Percentiles rank a stretch among this genome's conserved stretches.
Conservation (phyloP, 1,140 invertebrate genomes). For the Myzus persicae region DNA sequence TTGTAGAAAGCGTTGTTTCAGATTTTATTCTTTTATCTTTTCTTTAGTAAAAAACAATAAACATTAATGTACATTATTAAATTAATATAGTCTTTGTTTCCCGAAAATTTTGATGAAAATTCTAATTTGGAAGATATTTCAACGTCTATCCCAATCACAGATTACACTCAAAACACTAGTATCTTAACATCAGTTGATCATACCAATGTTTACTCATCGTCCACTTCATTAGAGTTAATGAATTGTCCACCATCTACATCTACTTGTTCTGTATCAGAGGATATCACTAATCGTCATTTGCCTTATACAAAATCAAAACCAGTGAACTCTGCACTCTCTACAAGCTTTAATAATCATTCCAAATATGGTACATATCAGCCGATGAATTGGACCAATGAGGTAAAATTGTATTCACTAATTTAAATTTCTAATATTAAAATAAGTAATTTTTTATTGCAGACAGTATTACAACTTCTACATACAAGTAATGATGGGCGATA, state of each 20-base stretch:
- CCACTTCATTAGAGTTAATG: no score
- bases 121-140: no score
- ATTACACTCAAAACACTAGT: no score
- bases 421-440: background rate
- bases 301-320: background rate
- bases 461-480: background rate
- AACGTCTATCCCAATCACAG: background rate
- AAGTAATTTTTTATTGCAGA: background rate
- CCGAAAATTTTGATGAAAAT: no score
- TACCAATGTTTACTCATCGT: no score
- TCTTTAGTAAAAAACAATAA: no score
- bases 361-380: background rate
- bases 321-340: background rate
- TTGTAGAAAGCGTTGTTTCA: no score
- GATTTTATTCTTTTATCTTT: no score
- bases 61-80: no score
- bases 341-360: background rate
- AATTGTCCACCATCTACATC: no score
- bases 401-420: background rate
- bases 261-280: background rate
- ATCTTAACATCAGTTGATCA: no score
- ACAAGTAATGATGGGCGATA: background rate
- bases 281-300: background rate
- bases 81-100: no score
- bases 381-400: background rate